Evolutionary conservation across 2,888 invertebrate genomes (phyloP).

Genomic region (Drosophila prostipennis): DNA sequence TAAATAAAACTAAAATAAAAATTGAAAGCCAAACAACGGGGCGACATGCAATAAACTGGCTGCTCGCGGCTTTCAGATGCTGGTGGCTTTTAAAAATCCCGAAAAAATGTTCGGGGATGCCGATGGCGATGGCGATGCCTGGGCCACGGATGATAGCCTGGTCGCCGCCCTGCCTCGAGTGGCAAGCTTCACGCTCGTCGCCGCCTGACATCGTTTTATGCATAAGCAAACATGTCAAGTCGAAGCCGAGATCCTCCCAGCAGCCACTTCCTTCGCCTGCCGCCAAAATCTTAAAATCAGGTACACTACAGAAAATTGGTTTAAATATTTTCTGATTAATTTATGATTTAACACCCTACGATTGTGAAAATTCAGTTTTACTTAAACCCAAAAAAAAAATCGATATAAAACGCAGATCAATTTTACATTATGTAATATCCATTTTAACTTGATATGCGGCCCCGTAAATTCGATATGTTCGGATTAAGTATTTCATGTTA

Average conservation of each 20-base stretch:
- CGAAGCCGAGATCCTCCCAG: constrained; percentile 48
- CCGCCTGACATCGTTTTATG: constrained; percentile 64
- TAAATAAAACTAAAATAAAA: constrained; percentile 76
- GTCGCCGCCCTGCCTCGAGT: constrained; percentile 56
- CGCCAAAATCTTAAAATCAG: background rate
- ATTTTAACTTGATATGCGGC: no score
- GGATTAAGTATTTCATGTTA: no score
- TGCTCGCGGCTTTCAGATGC: constrained; percentile 44
- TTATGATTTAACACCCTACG: no score
- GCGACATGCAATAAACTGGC: constrained; percentile 73
- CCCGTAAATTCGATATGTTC: no score
- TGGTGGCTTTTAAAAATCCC: background rate
- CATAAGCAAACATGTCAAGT: constrained; percentile 79
- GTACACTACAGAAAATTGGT: background rate
- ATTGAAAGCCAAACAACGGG: constrained; percentile 74
- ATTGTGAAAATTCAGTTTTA: no score
- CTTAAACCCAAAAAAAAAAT: no score
- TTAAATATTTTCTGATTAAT: no score
- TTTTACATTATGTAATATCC: no score
- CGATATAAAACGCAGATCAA: no score
- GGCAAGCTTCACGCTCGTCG: constrained; percentile 44
- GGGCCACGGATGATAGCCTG: constrained; percentile 66
- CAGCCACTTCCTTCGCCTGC: background rate
- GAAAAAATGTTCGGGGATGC: constrained; percentile 9
- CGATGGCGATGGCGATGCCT: constrained; percentile 66